phyloP scores from a whole-genome alignment of 2,888 invertebrate species.

The Neoascia interrupta region DNA sequence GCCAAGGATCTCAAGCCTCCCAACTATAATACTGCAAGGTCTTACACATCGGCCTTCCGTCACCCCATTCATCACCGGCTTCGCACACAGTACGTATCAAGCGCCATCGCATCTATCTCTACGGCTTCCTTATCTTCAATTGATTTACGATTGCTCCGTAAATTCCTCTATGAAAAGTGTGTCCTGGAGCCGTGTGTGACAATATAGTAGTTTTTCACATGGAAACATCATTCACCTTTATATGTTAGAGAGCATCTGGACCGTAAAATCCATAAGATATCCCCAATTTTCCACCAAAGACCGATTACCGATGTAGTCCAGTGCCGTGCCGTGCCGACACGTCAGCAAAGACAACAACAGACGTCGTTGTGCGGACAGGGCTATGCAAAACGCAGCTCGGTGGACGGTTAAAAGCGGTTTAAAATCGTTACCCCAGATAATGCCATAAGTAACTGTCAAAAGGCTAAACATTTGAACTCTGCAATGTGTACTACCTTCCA shows the following conservation, averaged over 20 bases:
- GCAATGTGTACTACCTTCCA: no score
- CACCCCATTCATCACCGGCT: no score
- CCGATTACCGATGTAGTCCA: conserved; percentile 35
- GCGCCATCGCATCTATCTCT: conserved; percentile 55
- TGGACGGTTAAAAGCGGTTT: conserved; percentile 52
- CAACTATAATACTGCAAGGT: no score
- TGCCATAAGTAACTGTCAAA: conserved; percentile 69
- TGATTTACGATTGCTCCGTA: conserved; percentile 60
- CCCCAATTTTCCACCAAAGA: conserved; percentile 49
- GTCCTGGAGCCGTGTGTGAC: conserved; percentile 22
- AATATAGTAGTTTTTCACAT: conserved; percentile 43
- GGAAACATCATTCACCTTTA: conserved; percentile 67
- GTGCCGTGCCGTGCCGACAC: no score
- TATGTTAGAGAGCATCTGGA: conserved; percentile 56
- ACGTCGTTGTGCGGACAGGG: background rate
- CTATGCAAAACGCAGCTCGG: no score
- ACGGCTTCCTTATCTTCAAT: conserved; percentile 54
- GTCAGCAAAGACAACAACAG: conserved; percentile 64
- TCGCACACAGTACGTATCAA: conserved; percentile 27
- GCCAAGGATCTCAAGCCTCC: no score
- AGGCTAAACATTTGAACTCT: conserved; percentile 41
- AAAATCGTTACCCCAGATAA: conserved; percentile 64
- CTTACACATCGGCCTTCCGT: no score
- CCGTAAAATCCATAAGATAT: conserved; percentile 64
- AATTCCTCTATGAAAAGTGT: conserved; percentile 36